Conservation (phyloP, 2,113 vertebrate species). For the Oostethus manadensis region DNA sequence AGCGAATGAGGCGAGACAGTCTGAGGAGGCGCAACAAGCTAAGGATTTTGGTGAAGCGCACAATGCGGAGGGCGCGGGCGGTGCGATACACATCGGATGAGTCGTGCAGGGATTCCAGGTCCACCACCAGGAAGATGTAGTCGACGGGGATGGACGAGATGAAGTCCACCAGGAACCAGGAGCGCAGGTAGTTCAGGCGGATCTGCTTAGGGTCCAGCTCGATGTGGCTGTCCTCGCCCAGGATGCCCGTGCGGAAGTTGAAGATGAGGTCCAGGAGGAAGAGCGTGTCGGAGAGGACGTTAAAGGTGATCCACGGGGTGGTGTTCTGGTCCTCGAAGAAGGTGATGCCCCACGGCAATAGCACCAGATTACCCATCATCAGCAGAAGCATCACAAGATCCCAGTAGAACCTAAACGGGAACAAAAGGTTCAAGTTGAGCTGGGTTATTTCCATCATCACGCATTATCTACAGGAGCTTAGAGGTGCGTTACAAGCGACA, state of each 20-base stretch:
- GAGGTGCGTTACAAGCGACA: not conserved
- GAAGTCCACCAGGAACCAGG: constrained; percentile 75
- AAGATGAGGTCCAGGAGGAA: constrained; percentile 73
- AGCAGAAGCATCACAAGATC: constrained; percentile 74
- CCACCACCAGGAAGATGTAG: constrained; percentile 73
- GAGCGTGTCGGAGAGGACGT: constrained; percentile 73
- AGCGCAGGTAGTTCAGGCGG: constrained; percentile 64
- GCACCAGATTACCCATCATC: constrained; percentile 77
- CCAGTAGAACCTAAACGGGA: constrained; percentile 71
- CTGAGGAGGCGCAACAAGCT: constrained; percentile 72
- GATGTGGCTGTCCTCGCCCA: constrained; percentile 68
- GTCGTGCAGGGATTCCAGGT: constrained; percentile 61
- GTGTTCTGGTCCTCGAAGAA: constrained; percentile 78
- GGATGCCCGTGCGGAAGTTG: constrained; percentile 75
- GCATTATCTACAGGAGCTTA: not conserved
- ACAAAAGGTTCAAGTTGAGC: not conserved
- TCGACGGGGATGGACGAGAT: constrained; percentile 76
- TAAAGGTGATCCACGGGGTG: constrained; percentile 72
- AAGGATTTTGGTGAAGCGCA: constrained; percentile 78
- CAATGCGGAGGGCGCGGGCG: constrained; percentile 70
- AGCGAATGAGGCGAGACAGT: constrained; percentile 75
- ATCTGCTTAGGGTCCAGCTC: constrained; percentile 71
- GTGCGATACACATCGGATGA: constrained; percentile 73
- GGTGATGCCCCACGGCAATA: constrained; percentile 75
- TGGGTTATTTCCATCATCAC: too few relatives aligned